A percentile compares a stretch with the other conserved stretches of the same genome.
Evolutionary conservation across 2,888 invertebrate species (phyloP).

Genomic region (Latrodectus hesperus): DNA sequence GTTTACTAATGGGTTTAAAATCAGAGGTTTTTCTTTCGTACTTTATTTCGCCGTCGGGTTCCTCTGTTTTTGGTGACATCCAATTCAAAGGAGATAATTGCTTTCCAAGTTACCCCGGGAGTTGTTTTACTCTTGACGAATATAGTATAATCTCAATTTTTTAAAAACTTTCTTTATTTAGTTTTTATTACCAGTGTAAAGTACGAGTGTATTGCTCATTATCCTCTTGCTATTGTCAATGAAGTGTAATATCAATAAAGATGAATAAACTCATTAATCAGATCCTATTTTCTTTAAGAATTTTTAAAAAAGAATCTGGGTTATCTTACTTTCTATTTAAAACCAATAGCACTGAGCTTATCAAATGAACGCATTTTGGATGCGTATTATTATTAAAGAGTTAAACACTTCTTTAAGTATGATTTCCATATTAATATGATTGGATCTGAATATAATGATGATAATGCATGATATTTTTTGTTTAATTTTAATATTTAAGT

Average conservation of each 20-base stretch:
- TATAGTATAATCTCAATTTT: not conserved
- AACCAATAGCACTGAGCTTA: too few species aligned
- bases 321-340: not conserved
- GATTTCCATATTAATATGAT: too few species aligned
- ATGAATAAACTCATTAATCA: constrained; percentile 32
- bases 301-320: not conserved
- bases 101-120: constrained; percentile 15
- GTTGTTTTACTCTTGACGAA: not conserved
- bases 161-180: not conserved
- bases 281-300: not conserved
- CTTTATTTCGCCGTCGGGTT: constrained; percentile 19
- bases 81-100: constrained; percentile 52
- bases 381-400: too few species aligned
- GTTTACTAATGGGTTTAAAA: constrained; percentile 65
- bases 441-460: too few species aligned
- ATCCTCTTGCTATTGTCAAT: not conserved
- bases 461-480: too few species aligned
- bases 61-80: constrained; percentile 58
- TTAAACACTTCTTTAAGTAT: too few species aligned
- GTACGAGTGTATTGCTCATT: not conserved
- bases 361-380: too few species aligned
- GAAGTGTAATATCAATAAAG: constrained; percentile 10
- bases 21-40: constrained; percentile 49
- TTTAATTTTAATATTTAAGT: not conserved
- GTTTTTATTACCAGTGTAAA: not conserved